A percentile compares a stretch with the other conserved stretches of the same genome.
Evolutionary conservation across 2,797 vertebrate genomes (phyloP).

Genomic region (Anableps anableps): DNA sequence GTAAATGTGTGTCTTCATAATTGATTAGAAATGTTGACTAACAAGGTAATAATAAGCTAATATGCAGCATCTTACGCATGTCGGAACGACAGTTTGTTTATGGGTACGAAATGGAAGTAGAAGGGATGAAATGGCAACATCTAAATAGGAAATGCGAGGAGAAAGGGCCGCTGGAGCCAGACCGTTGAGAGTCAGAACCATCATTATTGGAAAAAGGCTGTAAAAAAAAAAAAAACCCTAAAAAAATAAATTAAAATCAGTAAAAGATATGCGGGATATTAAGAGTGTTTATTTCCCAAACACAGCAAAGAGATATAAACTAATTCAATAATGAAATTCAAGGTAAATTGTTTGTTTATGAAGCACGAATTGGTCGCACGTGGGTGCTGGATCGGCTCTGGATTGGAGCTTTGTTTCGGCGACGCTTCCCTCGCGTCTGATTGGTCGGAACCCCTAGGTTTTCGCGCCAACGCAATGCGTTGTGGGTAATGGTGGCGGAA

Average conservation of each 20-base stretch:
- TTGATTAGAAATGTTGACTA: too few species aligned
- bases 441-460: constrained; percentile 61
- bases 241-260: not conserved
- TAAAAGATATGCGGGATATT: not conserved
- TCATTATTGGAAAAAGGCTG: not conserved
- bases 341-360: not conserved
- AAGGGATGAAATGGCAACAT: too few species aligned
- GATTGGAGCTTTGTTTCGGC: not conserved
- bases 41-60: too few species aligned
- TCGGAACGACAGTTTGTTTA: too few species aligned
- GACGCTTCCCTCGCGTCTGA: constrained; percentile 33
- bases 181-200: too few species aligned
- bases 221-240: not conserved
- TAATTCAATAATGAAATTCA: not conserved
- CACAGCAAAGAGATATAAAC: not conserved
- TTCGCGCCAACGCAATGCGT: constrained; percentile 81
- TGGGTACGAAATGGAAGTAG: too few species aligned
- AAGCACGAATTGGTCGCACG: not conserved
- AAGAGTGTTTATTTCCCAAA: not conserved
- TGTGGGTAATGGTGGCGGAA: constrained; percentile 74
- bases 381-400: not conserved
- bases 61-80: too few species aligned
- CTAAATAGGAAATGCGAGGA: too few species aligned
- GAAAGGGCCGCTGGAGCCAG: too few species aligned
- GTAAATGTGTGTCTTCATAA: not conserved